Evolutionary conservation across 2,113 vertebrate genomes (phyloP).

Genomic region (Coptodon rendalli): DNA sequence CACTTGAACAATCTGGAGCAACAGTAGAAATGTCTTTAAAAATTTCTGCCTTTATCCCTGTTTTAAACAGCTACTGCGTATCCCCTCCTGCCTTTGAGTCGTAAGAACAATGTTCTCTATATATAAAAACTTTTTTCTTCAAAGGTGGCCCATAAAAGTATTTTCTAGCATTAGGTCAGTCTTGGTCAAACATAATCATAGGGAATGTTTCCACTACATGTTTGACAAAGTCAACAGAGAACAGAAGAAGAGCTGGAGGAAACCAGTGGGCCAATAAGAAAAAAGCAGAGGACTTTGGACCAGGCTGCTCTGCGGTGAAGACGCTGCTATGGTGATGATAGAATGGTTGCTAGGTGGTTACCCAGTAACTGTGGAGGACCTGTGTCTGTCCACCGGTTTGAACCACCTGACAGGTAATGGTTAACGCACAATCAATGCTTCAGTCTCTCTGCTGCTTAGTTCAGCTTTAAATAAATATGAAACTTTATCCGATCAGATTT

Average conservation of each 20-base stretch:
- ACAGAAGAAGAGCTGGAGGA: not conserved
- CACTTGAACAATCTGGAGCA: not conserved
- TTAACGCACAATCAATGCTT: slow-evolving; percentile 41
- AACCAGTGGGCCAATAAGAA: not conserved
- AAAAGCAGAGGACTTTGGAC: slow-evolving; percentile 31
- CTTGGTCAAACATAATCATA: not conserved
- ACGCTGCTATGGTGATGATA: slow-evolving; percentile 8
- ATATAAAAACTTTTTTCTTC: not conserved
- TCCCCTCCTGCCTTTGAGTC: not conserved
- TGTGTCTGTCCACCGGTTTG: not conserved
- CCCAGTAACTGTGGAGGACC: slow-evolving; percentile 25
- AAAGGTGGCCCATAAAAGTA: not conserved
- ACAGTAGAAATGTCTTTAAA: not conserved
- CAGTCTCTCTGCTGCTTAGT: not conserved
- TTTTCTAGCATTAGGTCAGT: not conserved
- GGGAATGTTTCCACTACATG: not conserved
- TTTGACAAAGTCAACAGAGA: not conserved
- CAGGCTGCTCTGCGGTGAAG: not conserved
- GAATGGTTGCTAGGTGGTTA: slow-evolving; percentile 12
- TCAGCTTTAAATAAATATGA: not conserved
- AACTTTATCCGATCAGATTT: not conserved
- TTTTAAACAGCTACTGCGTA: not conserved
- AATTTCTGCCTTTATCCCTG: not conserved
- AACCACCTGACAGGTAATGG: slow-evolving; percentile 35
- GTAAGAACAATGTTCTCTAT: not conserved